Conservation (phyloP, 1,140 invertebrate genomes). For the Penaeus chinensis region DNA sequence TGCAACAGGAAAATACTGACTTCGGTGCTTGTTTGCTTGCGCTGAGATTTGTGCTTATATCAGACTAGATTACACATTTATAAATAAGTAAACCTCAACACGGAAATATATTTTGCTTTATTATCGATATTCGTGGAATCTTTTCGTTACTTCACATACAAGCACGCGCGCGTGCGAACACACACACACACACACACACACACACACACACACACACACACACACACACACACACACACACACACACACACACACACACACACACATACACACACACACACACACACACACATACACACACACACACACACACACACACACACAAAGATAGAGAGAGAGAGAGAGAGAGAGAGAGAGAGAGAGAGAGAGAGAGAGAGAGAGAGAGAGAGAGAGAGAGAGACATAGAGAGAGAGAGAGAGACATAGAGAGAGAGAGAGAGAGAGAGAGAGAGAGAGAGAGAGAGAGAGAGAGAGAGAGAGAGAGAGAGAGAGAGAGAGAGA, state of each 20-base stretch:
- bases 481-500: too few species aligned
- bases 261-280: background rate
- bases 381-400: too few species aligned
- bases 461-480: background rate
- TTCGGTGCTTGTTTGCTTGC: too few species aligned
- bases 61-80: too few species aligned
- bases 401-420: too few species aligned
- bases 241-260: background rate
- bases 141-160: background rate
- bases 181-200: background rate
- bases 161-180: background rate
- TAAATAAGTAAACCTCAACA: too few species aligned
- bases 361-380: too few species aligned
- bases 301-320: background rate
- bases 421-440: background rate
- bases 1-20: too few species aligned
- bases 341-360: too few species aligned
- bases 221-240: background rate
- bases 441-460: background rate
- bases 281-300: background rate
- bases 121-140: background rate
- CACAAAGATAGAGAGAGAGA: too few species aligned
- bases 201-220: background rate
- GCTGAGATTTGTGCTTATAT: background rate
- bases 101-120: background rate